These are phyloP conservation scores for Clavelina lepadiformis DNA, from an alignment of 23 tunicate genomes.

Conservation along the genomic window DNA sequence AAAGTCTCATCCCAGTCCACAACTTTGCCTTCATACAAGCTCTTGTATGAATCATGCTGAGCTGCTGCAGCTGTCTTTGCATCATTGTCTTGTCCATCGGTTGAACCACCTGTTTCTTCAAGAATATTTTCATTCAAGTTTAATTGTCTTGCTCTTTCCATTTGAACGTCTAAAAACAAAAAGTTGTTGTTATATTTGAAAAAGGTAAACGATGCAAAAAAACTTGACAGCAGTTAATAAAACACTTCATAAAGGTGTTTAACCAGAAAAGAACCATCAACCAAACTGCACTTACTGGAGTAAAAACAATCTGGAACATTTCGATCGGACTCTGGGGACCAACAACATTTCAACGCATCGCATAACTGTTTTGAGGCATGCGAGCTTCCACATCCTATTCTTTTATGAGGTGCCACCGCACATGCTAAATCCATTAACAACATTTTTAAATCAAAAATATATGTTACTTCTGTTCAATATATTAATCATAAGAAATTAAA, in stretches of 20 bases:
- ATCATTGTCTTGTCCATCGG: background rate
- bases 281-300: conserved; percentile 23
- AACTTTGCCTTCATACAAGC: conserved; percentile 71
- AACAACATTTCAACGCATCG: conserved; percentile 56
- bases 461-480: too few relatives aligned
- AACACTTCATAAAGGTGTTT: too few relatives aligned
- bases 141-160: too few relatives aligned
- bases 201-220: background rate
- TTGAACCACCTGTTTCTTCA: background rate
- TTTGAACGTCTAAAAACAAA: conserved; percentile 5
- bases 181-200: too few relatives aligned
- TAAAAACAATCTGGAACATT: conserved; percentile 61
- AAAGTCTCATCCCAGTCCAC: conserved; percentile 88
- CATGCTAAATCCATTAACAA: too few relatives aligned
- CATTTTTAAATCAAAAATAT: too few relatives aligned
- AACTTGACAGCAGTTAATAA: too few relatives aligned
- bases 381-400: conserved; percentile 28
- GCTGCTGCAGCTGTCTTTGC: background rate
- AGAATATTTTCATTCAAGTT: background rate
- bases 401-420: conserved; percentile 13
- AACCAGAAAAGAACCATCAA: too few relatives aligned
- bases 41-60: conserved; percentile 20
- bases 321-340: conserved; percentile 35
- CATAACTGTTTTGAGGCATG: conserved; percentile 32
- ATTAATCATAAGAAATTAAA: too few relatives aligned